Evolutionary conservation across 2,888 invertebrate species (phyloP).

Genomic region (Entomobrya proxima): DNA sequence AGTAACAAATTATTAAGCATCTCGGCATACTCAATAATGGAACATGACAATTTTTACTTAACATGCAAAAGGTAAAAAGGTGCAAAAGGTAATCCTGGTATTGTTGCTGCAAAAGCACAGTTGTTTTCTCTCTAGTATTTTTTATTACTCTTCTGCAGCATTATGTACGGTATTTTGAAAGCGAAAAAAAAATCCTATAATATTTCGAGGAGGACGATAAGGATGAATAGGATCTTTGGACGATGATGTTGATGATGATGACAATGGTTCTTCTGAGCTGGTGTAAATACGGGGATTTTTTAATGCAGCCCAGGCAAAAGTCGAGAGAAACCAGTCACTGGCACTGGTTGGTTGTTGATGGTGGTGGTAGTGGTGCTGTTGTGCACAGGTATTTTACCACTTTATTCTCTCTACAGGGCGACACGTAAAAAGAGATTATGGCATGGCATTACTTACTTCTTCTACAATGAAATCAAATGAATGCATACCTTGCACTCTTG

Average conservation of each 20-base stretch:
- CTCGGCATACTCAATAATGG: background rate
- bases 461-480: too few species aligned
- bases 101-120: conserved; percentile 42
- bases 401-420: too few species aligned
- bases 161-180: conserved; percentile 28
- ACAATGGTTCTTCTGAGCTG: background rate
- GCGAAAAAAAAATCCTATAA: conserved; percentile 28
- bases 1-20: background rate
- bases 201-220: background rate
- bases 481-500: conserved; percentile 15
- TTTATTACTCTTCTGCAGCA: background rate
- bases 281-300: conserved; percentile 58
- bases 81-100: conserved; percentile 56
- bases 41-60: conserved; percentile 55
- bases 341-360: too few species aligned
- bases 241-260: conserved; percentile 11
- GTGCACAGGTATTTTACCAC: conserved; percentile 51
- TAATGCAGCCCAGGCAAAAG: conserved; percentile 39
- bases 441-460: too few species aligned
- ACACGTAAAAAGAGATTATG: too few species aligned
- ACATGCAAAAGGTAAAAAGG: conserved; percentile 48
- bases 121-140: conserved; percentile 53
- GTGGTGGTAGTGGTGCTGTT: too few species aligned
- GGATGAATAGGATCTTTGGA: too few species aligned
- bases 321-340: conserved; percentile 38